phyloP scores from a whole-genome alignment of 2,797 vertebrate species.

The Lophotriccus pileatus region DNA sequence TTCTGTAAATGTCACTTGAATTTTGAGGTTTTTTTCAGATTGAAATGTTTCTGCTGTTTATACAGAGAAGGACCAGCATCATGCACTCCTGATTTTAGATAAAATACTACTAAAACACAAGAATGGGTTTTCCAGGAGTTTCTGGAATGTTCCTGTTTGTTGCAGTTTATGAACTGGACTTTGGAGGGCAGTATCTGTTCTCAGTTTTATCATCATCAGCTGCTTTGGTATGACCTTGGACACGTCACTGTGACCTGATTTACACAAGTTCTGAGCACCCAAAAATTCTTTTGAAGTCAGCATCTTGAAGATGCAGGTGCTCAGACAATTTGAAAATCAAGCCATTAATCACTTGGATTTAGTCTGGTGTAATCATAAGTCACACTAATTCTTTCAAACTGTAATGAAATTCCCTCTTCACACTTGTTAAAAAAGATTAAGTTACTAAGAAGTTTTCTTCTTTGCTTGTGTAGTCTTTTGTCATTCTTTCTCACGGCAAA shows the following conservation, averaged over 20 bases:
- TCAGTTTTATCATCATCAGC: background rate
- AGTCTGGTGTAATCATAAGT: background rate
- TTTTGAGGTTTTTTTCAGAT: background rate
- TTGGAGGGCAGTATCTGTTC: background rate
- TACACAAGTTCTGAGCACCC: background rate
- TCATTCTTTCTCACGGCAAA: background rate
- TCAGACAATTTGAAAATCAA: slow-evolving; percentile 12
- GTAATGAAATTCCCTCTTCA: background rate
- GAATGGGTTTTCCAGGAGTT: background rate
- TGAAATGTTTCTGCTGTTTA: background rate
- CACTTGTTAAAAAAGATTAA: background rate
- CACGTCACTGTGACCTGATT: background rate
- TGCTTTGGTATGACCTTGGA: background rate
- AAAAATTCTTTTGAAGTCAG: background rate
- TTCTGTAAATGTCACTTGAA: background rate
- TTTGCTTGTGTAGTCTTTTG: background rate
- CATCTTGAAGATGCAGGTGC: background rate
- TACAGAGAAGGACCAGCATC: background rate
- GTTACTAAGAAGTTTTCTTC: background rate
- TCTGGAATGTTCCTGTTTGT: background rate
- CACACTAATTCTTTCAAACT: background rate
- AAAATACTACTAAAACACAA: background rate
- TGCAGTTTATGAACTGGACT: background rate
- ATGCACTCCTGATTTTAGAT: background rate
- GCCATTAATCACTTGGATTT: background rate